Evolutionary conservation across 2,113 vertebrate species (phyloP).

Genomic region (Corydoras maculifer): DNA sequence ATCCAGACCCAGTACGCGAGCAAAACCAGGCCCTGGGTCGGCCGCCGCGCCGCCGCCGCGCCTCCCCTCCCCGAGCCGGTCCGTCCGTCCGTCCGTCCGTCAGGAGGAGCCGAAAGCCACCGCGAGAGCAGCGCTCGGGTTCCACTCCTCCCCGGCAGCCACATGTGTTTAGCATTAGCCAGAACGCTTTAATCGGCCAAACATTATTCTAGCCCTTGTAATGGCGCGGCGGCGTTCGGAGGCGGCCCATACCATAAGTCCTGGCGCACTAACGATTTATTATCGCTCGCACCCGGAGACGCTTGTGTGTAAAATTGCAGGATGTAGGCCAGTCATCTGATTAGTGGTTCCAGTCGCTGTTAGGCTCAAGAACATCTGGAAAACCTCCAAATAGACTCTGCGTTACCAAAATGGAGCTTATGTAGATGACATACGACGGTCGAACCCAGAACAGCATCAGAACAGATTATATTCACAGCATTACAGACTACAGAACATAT

Average conservation of each 20-base stretch:
- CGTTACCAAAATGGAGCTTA: not conserved
- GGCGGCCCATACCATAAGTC: constrained; percentile 56
- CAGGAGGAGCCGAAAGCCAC: constrained; percentile 56
- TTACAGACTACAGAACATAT: constrained; percentile 41
- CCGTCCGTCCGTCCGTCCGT: constrained; percentile 17
- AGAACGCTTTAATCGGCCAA: constrained; percentile 62
- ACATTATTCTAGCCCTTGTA: constrained; percentile 67
- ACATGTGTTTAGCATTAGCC: constrained; percentile 75
- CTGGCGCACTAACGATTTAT: constrained; percentile 63
- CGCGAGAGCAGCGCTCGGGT: constrained; percentile 62
- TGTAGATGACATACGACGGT: not conserved
- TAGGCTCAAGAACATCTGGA: not conserved
- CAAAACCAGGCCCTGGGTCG: not conserved
- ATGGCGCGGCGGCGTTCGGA: constrained; percentile 61
- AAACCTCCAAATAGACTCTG: not conserved
- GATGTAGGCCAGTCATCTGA: constrained; percentile 26
- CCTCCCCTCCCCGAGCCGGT: too few species aligned
- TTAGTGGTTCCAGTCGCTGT: constrained; percentile 10
- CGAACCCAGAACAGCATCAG: not conserved
- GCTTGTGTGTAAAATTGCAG: constrained; percentile 32
- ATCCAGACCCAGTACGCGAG: too few species aligned
- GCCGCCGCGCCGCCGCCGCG: not conserved
- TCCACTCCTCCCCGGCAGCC: constrained; percentile 64
- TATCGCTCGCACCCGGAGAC: constrained; percentile 44
- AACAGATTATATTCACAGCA: constrained; percentile 26